Conservation (phyloP, 2,797 vertebrate genomes). For the Heteromormyrus szaboi region DNA sequence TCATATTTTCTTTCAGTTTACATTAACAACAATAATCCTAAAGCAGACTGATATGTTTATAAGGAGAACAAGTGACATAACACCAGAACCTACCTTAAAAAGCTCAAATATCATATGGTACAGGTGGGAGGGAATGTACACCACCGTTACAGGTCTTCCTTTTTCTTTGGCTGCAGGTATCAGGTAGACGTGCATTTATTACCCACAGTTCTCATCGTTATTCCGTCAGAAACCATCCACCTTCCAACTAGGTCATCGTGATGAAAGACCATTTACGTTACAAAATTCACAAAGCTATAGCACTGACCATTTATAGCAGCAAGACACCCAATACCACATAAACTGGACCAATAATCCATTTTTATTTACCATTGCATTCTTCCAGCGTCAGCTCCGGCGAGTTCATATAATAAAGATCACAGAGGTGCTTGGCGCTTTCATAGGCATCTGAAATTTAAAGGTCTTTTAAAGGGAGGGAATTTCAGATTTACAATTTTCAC, state of each 20-base stretch:
- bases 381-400: conserved; percentile 85
- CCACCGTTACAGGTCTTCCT: conserved; percentile 74
- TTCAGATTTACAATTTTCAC: not conserved
- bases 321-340: not conserved
- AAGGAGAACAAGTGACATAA: not conserved
- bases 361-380: conserved; percentile 75
- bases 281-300: not conserved
- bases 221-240: not conserved
- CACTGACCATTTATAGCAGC: not conserved
- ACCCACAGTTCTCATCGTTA: not conserved
- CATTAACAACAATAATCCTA: not conserved
- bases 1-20: not conserved
- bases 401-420: conserved; percentile 95
- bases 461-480: not conserved
- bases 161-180: conserved; percentile 68
- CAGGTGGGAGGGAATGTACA: conserved; percentile 94
- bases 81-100: conserved; percentile 79
- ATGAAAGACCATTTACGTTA: not conserved
- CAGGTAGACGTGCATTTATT: conserved; percentile 30
- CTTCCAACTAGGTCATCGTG: not conserved
- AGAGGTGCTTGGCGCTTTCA: conserved; percentile 87
- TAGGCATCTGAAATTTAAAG: conserved; percentile 76
- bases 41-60: not conserved
- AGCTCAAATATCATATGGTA: conserved; percentile 99
- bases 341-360: not conserved